phyloP scores from a whole-genome alignment of 2,888 invertebrate species.

The Salticus scenicus region DNA sequence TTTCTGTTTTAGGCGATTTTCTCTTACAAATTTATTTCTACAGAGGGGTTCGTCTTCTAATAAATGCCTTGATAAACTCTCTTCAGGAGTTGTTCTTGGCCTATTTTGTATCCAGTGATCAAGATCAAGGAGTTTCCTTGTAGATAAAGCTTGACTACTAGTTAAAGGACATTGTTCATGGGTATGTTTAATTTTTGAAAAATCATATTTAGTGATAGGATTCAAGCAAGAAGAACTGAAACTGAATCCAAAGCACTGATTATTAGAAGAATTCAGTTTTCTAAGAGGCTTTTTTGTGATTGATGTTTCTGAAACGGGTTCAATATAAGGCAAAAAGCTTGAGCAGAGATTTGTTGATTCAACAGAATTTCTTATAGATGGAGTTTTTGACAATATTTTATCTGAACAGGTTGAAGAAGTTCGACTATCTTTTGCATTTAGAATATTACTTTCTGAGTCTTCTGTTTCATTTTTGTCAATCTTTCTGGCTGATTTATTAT shows the following conservation, averaged over 20 bases:
- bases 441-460: background rate
- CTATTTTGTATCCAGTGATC: constrained; percentile 59
- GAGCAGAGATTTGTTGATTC: constrained; percentile 23
- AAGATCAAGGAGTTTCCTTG: constrained; percentile 46
- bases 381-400: constrained; percentile 22
- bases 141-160: constrained; percentile 43
- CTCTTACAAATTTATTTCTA: constrained; percentile 11
- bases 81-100: constrained; percentile 63
- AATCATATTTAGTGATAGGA: constrained; percentile 47
- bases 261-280: background rate
- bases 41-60: background rate
- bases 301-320: constrained; percentile 21
- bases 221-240: constrained; percentile 8
- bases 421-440: background rate
- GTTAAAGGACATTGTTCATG: constrained; percentile 34
- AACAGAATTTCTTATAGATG: background rate
- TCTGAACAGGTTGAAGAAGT: background rate
- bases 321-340: constrained; percentile 59
- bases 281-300: background rate
- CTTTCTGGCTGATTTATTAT: background rate
- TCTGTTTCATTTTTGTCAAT: background rate
- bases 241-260: constrained; percentile 1
- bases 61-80: background rate
- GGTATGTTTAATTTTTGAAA: constrained; percentile 26
- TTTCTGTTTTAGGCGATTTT: constrained; percentile 6